Percentiles rank a stretch among this genome's conserved stretches.
Evolutionary conservation across 2,113 vertebrate species (phyloP).

Genomic region (Pelobates fuscus): DNA sequence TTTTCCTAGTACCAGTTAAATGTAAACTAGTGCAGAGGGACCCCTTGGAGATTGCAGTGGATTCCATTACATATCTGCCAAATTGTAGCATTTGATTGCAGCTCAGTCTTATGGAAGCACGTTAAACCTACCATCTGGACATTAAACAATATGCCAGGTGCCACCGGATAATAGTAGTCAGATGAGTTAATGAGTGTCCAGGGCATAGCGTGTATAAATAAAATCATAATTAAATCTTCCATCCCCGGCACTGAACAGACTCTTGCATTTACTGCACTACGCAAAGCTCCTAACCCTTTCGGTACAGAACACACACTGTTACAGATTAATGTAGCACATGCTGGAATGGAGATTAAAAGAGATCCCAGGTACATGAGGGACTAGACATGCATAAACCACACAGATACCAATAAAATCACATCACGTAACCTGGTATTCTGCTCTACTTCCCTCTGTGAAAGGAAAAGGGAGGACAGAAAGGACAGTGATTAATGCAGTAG

Average conservation of each 20-base stretch:
- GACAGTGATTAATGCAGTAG: constrained; percentile 61
- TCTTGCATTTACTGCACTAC: constrained; percentile 40
- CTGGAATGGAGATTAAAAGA: constrained; percentile 18
- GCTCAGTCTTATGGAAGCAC: too few species aligned
- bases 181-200: too few species aligned
- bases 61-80: too few species aligned
- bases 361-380: not conserved
- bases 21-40: too few species aligned
- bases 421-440: constrained; percentile 84
- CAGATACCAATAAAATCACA: constrained; percentile 55
- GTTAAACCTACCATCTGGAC: too few species aligned
- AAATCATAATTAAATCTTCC: not conserved
- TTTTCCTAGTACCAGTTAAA: too few species aligned
- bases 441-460: constrained; percentile 82
- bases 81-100: too few species aligned
- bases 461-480: constrained; percentile 61
- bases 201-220: too few species aligned
- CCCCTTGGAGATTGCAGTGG: too few species aligned
- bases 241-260: constrained; percentile 57
- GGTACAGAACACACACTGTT: not conserved
- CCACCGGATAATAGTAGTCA: too few species aligned
- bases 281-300: not conserved
- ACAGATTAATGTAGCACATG: not conserved
- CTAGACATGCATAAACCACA: not conserved
- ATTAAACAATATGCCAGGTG: too few species aligned